Base-by-base conservation (phyloP, 2,888 invertebrate genomes). In the Agonopterix arenella region DNA sequence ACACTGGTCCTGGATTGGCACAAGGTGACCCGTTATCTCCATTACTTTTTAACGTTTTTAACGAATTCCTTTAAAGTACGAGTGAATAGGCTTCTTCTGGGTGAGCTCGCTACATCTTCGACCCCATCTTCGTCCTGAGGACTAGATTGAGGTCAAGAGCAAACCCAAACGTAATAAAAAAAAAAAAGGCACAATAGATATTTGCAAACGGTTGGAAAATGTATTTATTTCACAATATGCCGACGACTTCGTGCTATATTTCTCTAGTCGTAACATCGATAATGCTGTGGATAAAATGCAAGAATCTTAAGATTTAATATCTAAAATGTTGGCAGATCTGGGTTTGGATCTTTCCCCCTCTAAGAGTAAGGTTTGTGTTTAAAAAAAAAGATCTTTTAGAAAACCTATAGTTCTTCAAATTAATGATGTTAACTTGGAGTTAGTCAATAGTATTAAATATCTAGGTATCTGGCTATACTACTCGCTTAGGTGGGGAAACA, bases 401-500 rank as follows among this genome's bases (percentile, higher is more conserved):
- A 7, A 48, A 4, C 0, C 42, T 41, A 8, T 55, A 10, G 28
- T 40, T 36, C 8, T 62, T 1, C 44, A 5, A 18, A 16, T 47
- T 18, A 41, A 18, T 40, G 11, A 8, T 2, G 3, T 4, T 13
- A 1, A 4, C 2, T 28, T 47, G 8, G 16, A 40, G 8, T 40
- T 47, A 10, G 41, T 41, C 2, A 36, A 11, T 9, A 36, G 16
- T 60, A 10, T 60, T 57, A 68, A 60, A 50, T 67, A 64, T 50
- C 45, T 68, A 11, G 62, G 64, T 10, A 5, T 66, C 10, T 64
- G 64, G 64, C 40, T 68, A 1, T 66, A 67, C 50, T 45, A 48
- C 1, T 49, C 49, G 0, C 40, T 67, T 5, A 49, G 48, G 7
- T 69, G 65, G 69, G 9, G 28, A 63, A 55, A 52, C 66, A 66